These are phyloP conservation scores for Dendropsophus ebraccatus DNA, from an alignment of 2,113 vertebrate species.

Conservation along the genomic window DNA sequence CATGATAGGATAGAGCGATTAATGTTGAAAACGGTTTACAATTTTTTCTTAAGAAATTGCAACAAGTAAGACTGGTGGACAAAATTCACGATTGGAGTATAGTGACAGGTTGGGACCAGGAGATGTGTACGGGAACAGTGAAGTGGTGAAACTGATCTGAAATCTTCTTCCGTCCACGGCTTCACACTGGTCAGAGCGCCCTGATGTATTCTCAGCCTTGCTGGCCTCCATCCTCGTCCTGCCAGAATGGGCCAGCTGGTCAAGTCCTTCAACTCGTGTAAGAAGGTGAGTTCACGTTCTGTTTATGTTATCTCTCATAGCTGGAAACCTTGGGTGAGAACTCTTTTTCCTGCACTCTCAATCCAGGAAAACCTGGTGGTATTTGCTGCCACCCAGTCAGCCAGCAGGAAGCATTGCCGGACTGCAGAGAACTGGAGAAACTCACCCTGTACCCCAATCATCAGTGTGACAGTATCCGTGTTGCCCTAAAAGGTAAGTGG, in stretches of 20 bases:
- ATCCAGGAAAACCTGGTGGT: slow-evolving; percentile 81
- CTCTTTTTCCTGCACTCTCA: neutral
- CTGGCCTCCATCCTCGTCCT: slow-evolving; percentile 95
- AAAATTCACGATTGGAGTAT: too few species aligned
- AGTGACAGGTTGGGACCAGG: too few species aligned
- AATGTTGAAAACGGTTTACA: too few species aligned
- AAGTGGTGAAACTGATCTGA: neutral
- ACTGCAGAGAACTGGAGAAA: slow-evolving; percentile 79
- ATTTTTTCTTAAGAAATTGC: too few species aligned
- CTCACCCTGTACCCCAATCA: slow-evolving; percentile 84
- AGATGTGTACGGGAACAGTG: too few species aligned
- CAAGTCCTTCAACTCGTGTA: slow-evolving; percentile 84
- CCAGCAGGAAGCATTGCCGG: slow-evolving; percentile 48
- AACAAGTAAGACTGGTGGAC: too few species aligned
- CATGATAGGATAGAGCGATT: too few species aligned
- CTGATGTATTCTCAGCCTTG: slow-evolving; percentile 94
- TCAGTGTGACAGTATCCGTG: slow-evolving; percentile 84
- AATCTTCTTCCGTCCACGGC: slow-evolving; percentile 77
- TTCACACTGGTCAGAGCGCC: slow-evolving; percentile 95
- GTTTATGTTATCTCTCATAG: neutral
- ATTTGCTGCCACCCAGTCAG: slow-evolving; percentile 79
- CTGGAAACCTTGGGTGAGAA: neutral
- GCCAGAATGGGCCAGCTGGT: slow-evolving; percentile 96
- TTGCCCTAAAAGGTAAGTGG: slow-evolving; percentile 87
- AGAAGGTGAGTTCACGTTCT: slow-evolving; percentile 70